Conservation (phyloP, 1,140 invertebrate genomes). For the Metopolophium dirhodum region DNA sequence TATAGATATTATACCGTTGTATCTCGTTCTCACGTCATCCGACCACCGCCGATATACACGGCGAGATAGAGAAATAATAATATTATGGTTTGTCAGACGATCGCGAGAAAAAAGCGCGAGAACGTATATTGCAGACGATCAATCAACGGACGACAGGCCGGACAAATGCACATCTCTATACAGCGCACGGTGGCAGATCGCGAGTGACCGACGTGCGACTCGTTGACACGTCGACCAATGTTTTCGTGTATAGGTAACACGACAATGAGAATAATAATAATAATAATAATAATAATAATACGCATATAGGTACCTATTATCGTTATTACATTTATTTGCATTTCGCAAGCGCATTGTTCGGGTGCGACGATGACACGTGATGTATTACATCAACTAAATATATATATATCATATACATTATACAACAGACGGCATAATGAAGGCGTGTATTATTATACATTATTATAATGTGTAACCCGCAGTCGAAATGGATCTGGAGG, state of each 20-base stretch:
- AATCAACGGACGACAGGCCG: not conserved
- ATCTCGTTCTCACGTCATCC: not conserved
- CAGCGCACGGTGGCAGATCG: not conserved
- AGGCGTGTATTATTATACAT: not conserved
- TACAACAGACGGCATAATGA: not conserved
- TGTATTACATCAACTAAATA: constrained; percentile 1
- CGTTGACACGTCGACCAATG: not conserved
- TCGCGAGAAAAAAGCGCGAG: not conserved
- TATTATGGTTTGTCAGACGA: not conserved
- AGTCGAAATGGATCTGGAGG: not conserved
- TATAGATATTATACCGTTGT: not conserved
- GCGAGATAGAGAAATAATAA: not conserved
- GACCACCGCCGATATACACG: not conserved
- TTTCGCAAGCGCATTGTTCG: not conserved
- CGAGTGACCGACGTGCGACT: not conserved
- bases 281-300: not conserved
- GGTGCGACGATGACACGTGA: not conserved
- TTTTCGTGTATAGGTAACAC: not conserved
- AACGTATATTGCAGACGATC: not conserved
- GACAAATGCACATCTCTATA: not conserved
- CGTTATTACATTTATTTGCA: constrained; percentile 10
- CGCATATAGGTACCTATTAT: not conserved
- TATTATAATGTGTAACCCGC: not conserved
- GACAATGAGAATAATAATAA: not conserved
- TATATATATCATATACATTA: not conserved